Evolutionary conservation across 2,888 invertebrate genomes (phyloP), one percentile per base, ranked within the genome.

Genomic region (Leucoptera coffeella): DNA sequence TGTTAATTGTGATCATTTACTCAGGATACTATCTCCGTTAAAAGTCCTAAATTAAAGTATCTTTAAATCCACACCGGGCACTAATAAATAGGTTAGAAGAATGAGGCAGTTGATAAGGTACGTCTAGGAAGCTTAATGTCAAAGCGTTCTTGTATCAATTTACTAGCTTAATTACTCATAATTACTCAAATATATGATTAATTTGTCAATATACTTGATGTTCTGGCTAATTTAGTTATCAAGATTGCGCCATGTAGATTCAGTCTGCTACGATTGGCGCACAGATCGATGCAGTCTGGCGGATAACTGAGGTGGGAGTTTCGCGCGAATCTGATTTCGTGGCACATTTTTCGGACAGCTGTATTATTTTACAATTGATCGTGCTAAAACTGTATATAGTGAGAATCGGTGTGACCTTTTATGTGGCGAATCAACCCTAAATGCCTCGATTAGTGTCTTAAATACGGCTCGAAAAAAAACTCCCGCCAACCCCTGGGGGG

Each of bases 291-390:
- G 71, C 71, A 64, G 61, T 71, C 71, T 72, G 71, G 72, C 71
- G 71, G 57, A 64, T 61, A 64, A 58, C 59, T 45, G 60, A 72
- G 71, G 71, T 71, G 69, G 71, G 52, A 47, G 62, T 71, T 71
- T 71, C 67, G 71, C 72, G 72, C 72, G 69, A 69, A 67, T 62
- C 64, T 65, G 52, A 59, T 57, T 67, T 69, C 69, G 67, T 69
- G 69, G 69, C 69, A 69, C 60, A 58, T 64, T 61, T 61, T 67
- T 65, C 47, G 36, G 43, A 51, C 59, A 62, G 54, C 61, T 61
- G 57, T 42, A 38, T 35, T 34, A 45, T 46, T 52, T 34, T 30
- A 36, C 28, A 37, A 35, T 59, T 52, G 48, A 34, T 39, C 33
- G 32, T 29, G 36, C 30, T 17, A 6, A 17, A 17, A 17, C 17